phyloP scores from a whole-genome alignment of 2,888 invertebrate species.

The Coenonympha glycerion region DNA sequence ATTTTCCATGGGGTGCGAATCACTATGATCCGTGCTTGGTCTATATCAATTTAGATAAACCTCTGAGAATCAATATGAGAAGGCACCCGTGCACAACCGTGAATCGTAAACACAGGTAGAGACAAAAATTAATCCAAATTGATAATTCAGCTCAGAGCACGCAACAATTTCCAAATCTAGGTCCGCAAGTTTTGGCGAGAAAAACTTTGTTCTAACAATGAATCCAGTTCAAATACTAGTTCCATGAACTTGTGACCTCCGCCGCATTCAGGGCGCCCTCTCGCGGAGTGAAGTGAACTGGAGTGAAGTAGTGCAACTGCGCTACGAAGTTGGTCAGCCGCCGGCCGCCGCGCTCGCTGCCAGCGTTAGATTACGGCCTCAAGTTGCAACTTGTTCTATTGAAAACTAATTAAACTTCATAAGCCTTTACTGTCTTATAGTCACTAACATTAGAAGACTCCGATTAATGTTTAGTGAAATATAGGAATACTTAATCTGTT shows the following conservation, averaged over 20 bases:
- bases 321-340: conserved; percentile 14
- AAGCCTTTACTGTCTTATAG: background rate
- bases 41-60: too few relatives aligned
- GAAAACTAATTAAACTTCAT: conserved; percentile 4
- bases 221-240: background rate
- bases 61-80: too few relatives aligned
- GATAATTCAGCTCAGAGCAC: background rate
- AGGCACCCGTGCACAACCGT: too few relatives aligned
- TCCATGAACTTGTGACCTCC: background rate
- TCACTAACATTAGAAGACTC: too few relatives aligned
- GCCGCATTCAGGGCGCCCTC: conserved; percentile 1
- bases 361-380: conserved; percentile 11
- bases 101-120: too few relatives aligned
- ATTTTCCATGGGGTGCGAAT: too few relatives aligned
- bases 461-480: too few relatives aligned
- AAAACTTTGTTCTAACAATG: background rate
- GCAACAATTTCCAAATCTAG: background rate
- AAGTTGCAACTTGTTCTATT: conserved; percentile 1
- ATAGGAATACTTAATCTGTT: too few relatives aligned
- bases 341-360: conserved; percentile 17
- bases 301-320: too few relatives aligned
- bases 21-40: too few relatives aligned
- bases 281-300: background rate
- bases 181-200: background rate
- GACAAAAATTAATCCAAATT: too few relatives aligned